Conservation (phyloP, 2,113 vertebrate species). For the Clarias gariepinus region DNA sequence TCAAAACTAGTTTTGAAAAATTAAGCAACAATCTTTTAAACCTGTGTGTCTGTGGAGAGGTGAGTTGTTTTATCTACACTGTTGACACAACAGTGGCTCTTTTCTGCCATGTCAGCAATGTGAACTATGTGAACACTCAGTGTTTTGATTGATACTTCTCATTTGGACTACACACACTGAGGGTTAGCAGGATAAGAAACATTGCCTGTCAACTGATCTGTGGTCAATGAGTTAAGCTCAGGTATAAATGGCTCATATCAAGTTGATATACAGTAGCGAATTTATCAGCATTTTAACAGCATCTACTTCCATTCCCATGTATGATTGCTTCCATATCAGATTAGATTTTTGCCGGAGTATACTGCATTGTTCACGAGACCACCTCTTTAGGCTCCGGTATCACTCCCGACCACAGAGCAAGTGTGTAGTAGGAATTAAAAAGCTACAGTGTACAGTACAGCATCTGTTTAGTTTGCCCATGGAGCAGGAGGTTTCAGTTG, state of each 20-base stretch:
- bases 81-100: constrained; percentile 45
- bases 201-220: background rate
- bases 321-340: too few species aligned
- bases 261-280: background rate
- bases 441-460: background rate
- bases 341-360: too few species aligned
- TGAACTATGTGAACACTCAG: constrained; percentile 9
- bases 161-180: constrained; percentile 9
- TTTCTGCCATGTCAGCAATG: constrained; percentile 36
- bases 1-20: background rate
- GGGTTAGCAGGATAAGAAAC: background rate
- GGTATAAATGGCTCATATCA: too few species aligned
- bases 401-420: too few species aligned
- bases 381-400: too few species aligned
- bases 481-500: background rate
- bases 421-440: background rate
- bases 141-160: constrained; percentile 26
- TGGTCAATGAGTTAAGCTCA: background rate
- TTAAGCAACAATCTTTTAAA: background rate
- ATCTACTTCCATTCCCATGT: too few species aligned
- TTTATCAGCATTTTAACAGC: background rate
- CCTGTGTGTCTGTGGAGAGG: background rate
- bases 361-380: too few species aligned
- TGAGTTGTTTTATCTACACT: constrained; percentile 3
- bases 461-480: background rate